Evolutionary conservation across 2,113 vertebrate genomes (phyloP).

Genomic region (Anhinga rufa): DNA sequence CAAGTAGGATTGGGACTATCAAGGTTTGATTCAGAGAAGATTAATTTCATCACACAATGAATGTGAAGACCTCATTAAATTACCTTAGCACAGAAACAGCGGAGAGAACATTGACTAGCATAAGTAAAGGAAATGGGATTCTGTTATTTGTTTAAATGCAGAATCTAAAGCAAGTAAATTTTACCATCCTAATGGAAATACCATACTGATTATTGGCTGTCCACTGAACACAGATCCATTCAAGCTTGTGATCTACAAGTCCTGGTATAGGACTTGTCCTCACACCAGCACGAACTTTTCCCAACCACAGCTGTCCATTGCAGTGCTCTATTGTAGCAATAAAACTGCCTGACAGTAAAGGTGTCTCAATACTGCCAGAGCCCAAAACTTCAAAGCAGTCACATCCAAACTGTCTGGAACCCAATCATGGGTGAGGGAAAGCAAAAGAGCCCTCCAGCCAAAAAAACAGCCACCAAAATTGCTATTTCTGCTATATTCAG

Average conservation of each 20-base stretch:
- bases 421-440: background rate
- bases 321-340: background rate
- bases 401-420: background rate
- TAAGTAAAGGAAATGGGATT: background rate
- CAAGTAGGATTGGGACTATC: background rate
- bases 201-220: background rate
- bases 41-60: background rate
- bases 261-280: background rate
- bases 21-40: background rate
- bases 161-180: background rate
- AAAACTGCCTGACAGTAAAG: background rate
- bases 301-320: background rate
- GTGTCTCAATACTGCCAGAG: background rate
- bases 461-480: background rate
- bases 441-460: background rate
- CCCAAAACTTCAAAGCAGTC: background rate
- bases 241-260: background rate
- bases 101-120: background rate
- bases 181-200: background rate
- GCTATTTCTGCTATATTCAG: background rate
- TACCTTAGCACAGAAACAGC: background rate
- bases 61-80: background rate
- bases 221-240: background rate
- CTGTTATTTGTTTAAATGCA: background rate
- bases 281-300: background rate